Percentiles rank a stretch among this genome's conserved stretches.
Conservation (phyloP, 2,797 vertebrate species). For the Cichlasoma orientale region DNA sequence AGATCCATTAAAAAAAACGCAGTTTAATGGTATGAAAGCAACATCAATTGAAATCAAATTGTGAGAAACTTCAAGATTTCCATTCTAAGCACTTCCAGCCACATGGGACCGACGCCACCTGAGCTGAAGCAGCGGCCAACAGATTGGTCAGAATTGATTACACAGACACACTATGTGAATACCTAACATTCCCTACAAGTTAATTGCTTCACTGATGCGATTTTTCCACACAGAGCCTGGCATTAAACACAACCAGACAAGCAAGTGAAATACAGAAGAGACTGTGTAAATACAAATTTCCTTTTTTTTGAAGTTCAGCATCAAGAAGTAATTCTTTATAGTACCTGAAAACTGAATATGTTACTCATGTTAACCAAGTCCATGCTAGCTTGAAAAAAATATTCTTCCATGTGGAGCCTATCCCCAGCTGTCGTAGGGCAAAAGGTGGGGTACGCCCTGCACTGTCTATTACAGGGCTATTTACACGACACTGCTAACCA, state of each 20-base stretch:
- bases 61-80: slow-evolving; percentile 23
- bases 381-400: not conserved
- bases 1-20: not conserved
- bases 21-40: slow-evolving; percentile 5
- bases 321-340: not conserved
- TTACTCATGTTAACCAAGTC: not conserved
- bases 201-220: slow-evolving; percentile 47
- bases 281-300: not conserved
- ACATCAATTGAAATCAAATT: slow-evolving; percentile 3
- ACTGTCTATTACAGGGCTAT: too few relatives aligned
- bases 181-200: slow-evolving; percentile 40
- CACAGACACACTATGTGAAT: slow-evolving; percentile 15
- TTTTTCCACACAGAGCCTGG: slow-evolving; percentile 39
- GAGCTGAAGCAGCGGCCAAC: slow-evolving; percentile 31
- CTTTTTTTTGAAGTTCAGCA: not conserved
- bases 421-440: not conserved
- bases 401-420: not conserved
- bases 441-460: not conserved
- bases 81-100: not conserved
- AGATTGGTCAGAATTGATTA: slow-evolving; percentile 50
- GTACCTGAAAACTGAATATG: not conserved
- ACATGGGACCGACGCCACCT: slow-evolving; percentile 18
- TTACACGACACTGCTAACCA: not conserved
- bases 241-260: slow-evolving; percentile 33
- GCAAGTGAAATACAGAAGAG: slow-evolving; percentile 10